Percentiles rank a stretch among this genome's conserved stretches.
phyloP scores from a whole-genome alignment of 2,797 vertebrate genomes.

The Muscicapa striata region DNA sequence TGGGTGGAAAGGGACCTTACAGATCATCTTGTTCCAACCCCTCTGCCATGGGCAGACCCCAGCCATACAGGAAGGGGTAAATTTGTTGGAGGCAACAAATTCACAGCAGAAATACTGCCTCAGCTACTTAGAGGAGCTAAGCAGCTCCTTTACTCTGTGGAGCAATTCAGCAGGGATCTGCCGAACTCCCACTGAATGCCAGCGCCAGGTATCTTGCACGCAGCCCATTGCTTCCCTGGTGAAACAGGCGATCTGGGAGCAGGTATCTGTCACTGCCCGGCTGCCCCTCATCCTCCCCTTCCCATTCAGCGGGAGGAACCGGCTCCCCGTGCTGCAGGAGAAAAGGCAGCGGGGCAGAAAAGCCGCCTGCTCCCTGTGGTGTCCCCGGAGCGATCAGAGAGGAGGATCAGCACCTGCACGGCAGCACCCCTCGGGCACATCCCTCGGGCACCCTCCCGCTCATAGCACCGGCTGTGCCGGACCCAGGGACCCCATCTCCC shows the following conservation, averaged over 20 bases:
- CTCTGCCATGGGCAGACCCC: neutral
- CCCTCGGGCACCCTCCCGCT: neutral
- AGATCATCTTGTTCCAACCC: neutral
- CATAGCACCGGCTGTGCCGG: neutral
- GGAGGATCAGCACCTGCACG: neutral
- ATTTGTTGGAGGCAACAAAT: neutral
- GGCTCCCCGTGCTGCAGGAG: neutral
- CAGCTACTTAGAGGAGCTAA: neutral
- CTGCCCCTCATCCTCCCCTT: neutral
- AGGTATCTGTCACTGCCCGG: neutral
- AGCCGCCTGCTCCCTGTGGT: neutral
- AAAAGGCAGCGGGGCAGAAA: neutral
- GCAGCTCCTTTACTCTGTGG: neutral
- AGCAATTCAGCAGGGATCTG: neutral
- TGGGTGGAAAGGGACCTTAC: neutral
- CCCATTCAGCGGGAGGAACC: neutral
- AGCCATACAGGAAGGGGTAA: accelerated
- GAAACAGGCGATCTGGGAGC: neutral
- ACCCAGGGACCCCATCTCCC: no score
- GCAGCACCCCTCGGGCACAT: neutral
- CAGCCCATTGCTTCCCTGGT: neutral
- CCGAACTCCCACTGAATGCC: accelerated
- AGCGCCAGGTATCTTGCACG: accelerated
- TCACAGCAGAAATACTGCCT: neutral
- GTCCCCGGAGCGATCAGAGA: no score